Conservation (phyloP, 2,113 vertebrate genomes). For the Trochalopteron elliotii region DNA sequence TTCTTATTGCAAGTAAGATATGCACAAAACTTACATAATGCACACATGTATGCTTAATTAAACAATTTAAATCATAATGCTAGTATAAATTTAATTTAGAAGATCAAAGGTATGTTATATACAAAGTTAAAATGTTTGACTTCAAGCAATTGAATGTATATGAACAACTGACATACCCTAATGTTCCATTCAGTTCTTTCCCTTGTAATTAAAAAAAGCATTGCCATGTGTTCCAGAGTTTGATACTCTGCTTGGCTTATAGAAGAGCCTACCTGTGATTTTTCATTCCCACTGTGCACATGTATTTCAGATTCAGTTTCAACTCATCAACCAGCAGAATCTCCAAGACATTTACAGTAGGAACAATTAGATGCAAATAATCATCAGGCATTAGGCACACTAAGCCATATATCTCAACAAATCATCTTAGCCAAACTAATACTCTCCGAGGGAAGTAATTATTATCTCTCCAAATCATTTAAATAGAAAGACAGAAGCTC, state of each 20-base stretch:
- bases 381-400: not conserved
- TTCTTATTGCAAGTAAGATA: not conserved
- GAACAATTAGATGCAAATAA: not conserved
- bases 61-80: not conserved
- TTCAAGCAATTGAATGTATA: not conserved
- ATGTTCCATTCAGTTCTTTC: not conserved
- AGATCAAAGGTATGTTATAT: not conserved
- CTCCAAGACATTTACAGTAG: not conserved
- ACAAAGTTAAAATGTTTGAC: not conserved
- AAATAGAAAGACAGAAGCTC: not conserved
- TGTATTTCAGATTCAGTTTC: not conserved
- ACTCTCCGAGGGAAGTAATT: not conserved
- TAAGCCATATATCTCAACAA: not conserved
- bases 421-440: constrained; percentile 5
- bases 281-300: not conserved
- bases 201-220: not conserved
- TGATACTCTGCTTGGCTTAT: rapidly evolving
- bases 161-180: not conserved
- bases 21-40: not conserved
- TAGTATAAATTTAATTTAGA: not conserved
- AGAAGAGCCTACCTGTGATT: not conserved
- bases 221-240: not conserved
- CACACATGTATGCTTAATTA: not conserved
- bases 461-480: not conserved
- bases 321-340: not conserved